A percentile compares a stretch with the other conserved stretches of the same genome.
These are phyloP conservation scores for Fragum whitleyi DNA, from an alignment of 2,888 invertebrate species.

Conservation along the genomic window DNA sequence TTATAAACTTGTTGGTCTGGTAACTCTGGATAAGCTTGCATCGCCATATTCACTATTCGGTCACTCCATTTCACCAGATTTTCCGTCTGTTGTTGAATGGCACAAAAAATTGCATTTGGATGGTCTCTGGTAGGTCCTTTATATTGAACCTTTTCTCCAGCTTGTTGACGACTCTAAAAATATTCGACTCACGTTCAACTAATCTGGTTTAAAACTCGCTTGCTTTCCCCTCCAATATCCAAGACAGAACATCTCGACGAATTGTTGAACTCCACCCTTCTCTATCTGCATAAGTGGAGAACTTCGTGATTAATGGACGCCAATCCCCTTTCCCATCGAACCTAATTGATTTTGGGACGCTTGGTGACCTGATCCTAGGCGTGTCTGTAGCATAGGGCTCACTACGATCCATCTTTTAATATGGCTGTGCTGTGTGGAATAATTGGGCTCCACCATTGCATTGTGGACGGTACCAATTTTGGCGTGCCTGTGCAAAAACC, in stretches of 20 bases:
- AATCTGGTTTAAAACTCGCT: slow-evolving; percentile 18
- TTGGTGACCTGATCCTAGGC: neutral
- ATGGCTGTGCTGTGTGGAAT: no score
- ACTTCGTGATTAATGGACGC: slow-evolving; percentile 10
- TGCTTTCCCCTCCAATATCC: neutral
- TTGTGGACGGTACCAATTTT: no score
- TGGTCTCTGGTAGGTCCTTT: slow-evolving; percentile 22
- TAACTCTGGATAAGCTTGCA: neutral
- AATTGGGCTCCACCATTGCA: no score
- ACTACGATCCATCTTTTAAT: no score
- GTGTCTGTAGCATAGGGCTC: no score
- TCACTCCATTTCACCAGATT: neutral
- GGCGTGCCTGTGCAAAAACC: no score
- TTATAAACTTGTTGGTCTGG: neutral
- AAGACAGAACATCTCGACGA: neutral
- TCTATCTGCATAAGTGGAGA: neutral
- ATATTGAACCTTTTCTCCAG: slow-evolving; percentile 19
- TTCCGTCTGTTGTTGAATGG: neutral
- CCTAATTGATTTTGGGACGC: neutral
- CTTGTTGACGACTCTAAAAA: neutral
- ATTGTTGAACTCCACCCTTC: neutral
- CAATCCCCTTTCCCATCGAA: slow-evolving; percentile 12
- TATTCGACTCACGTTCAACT: neutral
- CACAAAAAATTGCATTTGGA: slow-evolving; percentile 10
- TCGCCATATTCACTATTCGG: neutral